A percentile compares a stretch with the other conserved stretches of the same genome.
phyloP scores from a whole-genome alignment of 1,140 invertebrate genomes.

The Adoxophyes honmai region DNA sequence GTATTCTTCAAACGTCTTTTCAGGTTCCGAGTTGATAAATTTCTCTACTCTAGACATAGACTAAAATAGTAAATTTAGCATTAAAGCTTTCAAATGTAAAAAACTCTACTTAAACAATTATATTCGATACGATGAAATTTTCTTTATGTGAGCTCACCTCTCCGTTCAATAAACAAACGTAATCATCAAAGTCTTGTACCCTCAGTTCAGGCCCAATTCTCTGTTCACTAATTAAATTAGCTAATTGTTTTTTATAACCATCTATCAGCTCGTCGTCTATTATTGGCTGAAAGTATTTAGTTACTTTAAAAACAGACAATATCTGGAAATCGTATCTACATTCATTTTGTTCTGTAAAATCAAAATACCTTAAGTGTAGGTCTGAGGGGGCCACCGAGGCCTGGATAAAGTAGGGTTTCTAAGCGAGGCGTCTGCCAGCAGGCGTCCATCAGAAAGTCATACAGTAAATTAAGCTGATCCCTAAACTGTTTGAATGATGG shows the following conservation, averaged over 20 bases:
- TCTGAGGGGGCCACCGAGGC: slow-evolving; percentile 62
- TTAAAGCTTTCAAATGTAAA: too few relatives aligned
- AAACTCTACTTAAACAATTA: too few relatives aligned
- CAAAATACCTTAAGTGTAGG: slow-evolving; percentile 43
- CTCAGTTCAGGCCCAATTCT: slow-evolving; percentile 83
- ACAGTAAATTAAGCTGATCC: slow-evolving; percentile 83
- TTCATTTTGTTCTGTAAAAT: too few relatives aligned
- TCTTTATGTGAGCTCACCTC: slow-evolving; percentile 65
- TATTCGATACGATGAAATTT: slow-evolving; percentile 10
- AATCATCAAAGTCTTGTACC: slow-evolving; percentile 89
- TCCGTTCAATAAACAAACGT: slow-evolving; percentile 87
- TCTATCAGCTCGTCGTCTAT: slow-evolving; percentile 82
- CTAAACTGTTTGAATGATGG: slow-evolving; percentile 87
- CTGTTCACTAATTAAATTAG: slow-evolving; percentile 82
- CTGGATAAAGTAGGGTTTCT: slow-evolving; percentile 84
- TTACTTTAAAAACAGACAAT: too few relatives aligned
- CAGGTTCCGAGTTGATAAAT: slow-evolving; percentile 83
- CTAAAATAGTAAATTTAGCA: slow-evolving; percentile 54
- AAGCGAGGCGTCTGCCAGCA: slow-evolving; percentile 84
- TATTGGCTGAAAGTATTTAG: slow-evolving; percentile 76
- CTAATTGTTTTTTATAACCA: slow-evolving; percentile 77
- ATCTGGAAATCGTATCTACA: too few relatives aligned
- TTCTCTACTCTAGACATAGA: slow-evolving; percentile 78
- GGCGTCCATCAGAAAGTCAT: slow-evolving; percentile 85
- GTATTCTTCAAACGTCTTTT: slow-evolving; percentile 83